Base-by-base conservation (phyloP, 2,113 vertebrate species). In the Festucalex cinctus region DNA sequence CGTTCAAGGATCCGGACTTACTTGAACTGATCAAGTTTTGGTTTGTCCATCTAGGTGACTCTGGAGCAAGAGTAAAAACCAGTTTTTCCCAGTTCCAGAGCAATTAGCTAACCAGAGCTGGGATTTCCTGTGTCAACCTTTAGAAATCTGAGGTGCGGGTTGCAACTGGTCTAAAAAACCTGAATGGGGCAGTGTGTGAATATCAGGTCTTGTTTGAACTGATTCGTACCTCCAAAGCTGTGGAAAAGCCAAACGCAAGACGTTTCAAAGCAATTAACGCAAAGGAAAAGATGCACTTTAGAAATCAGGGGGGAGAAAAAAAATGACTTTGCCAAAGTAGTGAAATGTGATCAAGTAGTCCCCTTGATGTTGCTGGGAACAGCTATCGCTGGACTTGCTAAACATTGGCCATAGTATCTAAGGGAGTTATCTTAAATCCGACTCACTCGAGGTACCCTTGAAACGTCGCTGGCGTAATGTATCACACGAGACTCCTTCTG, bases 391-490 rank as follows among this genome's bases (percentile, higher is more conserved):
- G 20, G 72, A 68, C 67, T 56, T n/a, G 66, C 74, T 78, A 73
- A 78, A 85, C 75, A 78, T 88, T 88, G 84, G 84, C 80, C 68
- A 36, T 66, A 73, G 83, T 82, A 85, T 86, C 84, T 85, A 39
- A 86, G 74, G 76, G 78, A 82, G 85, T 79, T 81, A 80, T 80
- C 70, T 78, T 75, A 78, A 88, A 85, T 80, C 82, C 80, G 76
- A 76, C 73, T 80, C 78, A 70, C 75, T 84, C 77, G 69, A 70
- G 71, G 80, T 85, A 85, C 79, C 82, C 80, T 88, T 87, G 84
- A 89, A 90, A 87, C 71, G 71, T 85, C 87, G 80, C 82, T 68
- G 39, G 75, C 83, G 66, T 84, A 77, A 85, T 86, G 81, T 83
- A 86, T 87, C 82, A 81, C 71, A 69, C 72, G 26, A 28, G 79